Conservation (phyloP, 2,113 vertebrate species). For the Elephantulus edwardii region DNA sequence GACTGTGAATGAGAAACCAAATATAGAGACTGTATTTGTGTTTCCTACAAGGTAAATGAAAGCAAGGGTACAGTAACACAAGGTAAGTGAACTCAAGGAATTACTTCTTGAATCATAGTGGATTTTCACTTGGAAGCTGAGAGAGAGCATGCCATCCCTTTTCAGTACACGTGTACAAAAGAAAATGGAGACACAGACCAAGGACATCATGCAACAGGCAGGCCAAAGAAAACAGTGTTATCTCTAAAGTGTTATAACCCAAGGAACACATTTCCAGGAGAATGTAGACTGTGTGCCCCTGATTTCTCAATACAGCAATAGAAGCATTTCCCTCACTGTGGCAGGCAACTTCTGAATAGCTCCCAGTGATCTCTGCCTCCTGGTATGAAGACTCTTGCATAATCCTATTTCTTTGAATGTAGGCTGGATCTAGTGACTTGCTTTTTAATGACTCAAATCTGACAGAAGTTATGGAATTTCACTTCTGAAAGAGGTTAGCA, state of each 20-base stretch:
- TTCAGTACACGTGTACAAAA: neutral
- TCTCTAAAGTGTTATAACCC: neutral
- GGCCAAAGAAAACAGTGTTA: neutral
- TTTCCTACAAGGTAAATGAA: neutral
- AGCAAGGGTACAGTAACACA: neutral
- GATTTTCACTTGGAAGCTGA: neutral
- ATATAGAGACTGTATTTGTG: neutral
- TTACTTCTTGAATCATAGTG: neutral
- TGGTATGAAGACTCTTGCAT: neutral
- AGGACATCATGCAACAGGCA: neutral
- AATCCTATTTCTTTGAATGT: neutral
- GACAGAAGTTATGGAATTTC: neutral
- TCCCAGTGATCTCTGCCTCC: neutral
- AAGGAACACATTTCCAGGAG: neutral
- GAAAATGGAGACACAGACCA: neutral
- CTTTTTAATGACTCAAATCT: neutral
- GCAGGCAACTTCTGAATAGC: neutral
- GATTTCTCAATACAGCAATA: neutral
- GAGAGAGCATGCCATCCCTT: neutral
- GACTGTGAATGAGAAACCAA: no score
- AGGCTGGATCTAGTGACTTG: neutral
- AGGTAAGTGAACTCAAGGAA: constrained; percentile 9
- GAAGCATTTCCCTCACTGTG: neutral
- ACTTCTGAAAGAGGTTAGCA: neutral
- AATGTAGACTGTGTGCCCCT: neutral